Evolutionary conservation across 2,888 invertebrate genomes (phyloP).

Genomic region (Polyploca ridens): DNA sequence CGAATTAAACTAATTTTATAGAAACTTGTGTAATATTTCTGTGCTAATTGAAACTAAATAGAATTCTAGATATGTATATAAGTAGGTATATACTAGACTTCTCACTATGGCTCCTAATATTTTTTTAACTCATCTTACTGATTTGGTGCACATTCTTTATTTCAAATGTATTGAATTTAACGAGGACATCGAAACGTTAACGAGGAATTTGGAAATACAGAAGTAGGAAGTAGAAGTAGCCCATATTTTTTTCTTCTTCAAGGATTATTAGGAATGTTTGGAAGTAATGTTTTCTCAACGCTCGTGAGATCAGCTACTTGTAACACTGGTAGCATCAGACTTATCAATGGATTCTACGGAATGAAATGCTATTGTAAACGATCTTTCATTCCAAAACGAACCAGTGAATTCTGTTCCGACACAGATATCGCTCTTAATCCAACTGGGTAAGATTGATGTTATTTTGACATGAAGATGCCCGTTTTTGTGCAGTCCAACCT

Average conservation of each 20-base stretch:
- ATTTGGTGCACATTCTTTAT: not conserved
- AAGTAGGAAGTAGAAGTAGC: no score
- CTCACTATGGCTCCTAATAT: not conserved
- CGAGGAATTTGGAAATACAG: no score
- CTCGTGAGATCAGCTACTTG: slow-evolving; percentile 75
- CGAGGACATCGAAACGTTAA: no score
- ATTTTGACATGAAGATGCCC: slow-evolving; percentile 37
- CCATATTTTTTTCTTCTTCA: not conserved
- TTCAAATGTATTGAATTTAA: no score
- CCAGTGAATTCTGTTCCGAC: slow-evolving; percentile 48
- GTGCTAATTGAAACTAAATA: not conserved
- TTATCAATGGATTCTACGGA: slow-evolving; percentile 84
- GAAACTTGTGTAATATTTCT: not conserved
- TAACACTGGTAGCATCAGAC: slow-evolving; percentile 82
- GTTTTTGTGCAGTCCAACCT: slow-evolving; percentile 73
- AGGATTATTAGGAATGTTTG: slow-evolving; percentile 25
- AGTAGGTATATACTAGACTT: not conserved
- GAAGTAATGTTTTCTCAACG: slow-evolving; percentile 61
- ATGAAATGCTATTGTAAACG: slow-evolving; percentile 80
- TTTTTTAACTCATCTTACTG: not conserved
- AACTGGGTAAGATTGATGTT: slow-evolving; percentile 48
- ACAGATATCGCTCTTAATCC: slow-evolving; percentile 48
- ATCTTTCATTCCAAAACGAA: slow-evolving; percentile 74
- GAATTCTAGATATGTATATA: no score
- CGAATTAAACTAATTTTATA: not conserved